A percentile compares a stretch with the other conserved stretches of the same genome.
Evolutionary conservation across 2,113 vertebrate species (phyloP).

Genomic region (Perognathus longimembris): DNA sequence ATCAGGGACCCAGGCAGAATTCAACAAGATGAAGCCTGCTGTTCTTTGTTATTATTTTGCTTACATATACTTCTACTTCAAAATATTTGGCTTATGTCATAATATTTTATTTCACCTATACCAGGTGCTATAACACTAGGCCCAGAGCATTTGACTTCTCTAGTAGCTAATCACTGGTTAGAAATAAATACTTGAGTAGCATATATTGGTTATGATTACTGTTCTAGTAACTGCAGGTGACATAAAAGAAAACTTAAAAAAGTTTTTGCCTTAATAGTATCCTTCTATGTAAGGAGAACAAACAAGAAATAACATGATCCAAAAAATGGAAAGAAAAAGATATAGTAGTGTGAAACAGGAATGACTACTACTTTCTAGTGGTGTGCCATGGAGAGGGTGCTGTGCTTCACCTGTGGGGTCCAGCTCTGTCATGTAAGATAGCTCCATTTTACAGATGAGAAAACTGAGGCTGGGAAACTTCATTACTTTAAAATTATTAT

Average conservation of each 20-base stretch:
- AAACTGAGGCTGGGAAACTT: not conserved
- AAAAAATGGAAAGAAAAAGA: not conserved
- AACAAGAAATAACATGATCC: constrained; percentile 4
- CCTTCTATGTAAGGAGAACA: not conserved
- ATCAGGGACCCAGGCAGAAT: no score
- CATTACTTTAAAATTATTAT: not conserved
- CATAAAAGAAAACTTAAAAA: not conserved
- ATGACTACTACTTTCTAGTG: not conserved
- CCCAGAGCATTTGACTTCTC: not conserved
- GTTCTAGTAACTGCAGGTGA: not conserved
- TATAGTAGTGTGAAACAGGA: not conserved
- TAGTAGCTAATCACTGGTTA: not conserved
- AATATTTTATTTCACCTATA: not conserved
- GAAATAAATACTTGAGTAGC: not conserved
- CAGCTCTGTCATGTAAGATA: not conserved
- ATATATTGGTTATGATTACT: not conserved
- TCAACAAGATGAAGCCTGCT: no score
- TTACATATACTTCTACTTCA: constrained; percentile 27
- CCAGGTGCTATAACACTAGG: not conserved
- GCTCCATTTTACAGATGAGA: not conserved
- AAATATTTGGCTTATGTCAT: not conserved
- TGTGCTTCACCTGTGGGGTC: not conserved
- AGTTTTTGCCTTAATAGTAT: not conserved
- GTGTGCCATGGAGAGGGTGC: not conserved
- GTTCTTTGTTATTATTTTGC: not conserved